A percentile compares a stretch with the other conserved stretches of the same genome.
Evolutionary conservation across 2,113 vertebrate species (phyloP).

Genomic region (Cyprinodon brontotheroides): DNA sequence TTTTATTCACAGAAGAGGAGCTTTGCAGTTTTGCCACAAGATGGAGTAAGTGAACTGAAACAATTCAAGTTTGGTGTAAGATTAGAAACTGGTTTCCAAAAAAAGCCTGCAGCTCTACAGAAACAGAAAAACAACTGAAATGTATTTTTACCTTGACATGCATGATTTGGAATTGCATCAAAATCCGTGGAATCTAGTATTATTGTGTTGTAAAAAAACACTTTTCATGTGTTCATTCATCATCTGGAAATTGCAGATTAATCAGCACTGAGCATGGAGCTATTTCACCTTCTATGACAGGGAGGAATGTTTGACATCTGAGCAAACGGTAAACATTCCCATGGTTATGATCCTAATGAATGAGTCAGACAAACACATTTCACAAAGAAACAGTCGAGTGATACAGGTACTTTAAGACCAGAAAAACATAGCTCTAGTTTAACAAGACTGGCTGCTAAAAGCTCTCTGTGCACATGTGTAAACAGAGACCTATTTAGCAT

Average conservation of each 20-base stretch:
- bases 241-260: background rate
- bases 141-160: background rate
- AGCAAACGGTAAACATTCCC: constrained; percentile 68
- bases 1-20: background rate
- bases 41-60: constrained; percentile 61
- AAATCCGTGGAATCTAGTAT: constrained; percentile 1
- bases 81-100: constrained; percentile 58
- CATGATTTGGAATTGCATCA: background rate
- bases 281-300: constrained; percentile 54
- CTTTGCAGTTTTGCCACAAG: constrained; percentile 64
- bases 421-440: constrained; percentile 1
- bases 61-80: constrained; percentile 27
- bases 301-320: constrained; percentile 68
- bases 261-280: background rate
- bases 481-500: constrained; percentile 25
- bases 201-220: background rate
- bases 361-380: constrained; percentile 51
- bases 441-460: constrained; percentile 4
- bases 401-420: constrained; percentile 20
- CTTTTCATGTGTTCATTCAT: background rate
- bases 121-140: constrained; percentile 20
- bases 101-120: constrained; percentile 34
- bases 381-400: constrained; percentile 21
- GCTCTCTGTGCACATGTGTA: constrained; percentile 10
- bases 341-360: constrained; percentile 35